Evolutionary conservation across 2,797 vertebrate genomes (phyloP), one percentile per base, ranked within the genome.

Genomic region (Acrossocheilus wenchowensis): DNA sequence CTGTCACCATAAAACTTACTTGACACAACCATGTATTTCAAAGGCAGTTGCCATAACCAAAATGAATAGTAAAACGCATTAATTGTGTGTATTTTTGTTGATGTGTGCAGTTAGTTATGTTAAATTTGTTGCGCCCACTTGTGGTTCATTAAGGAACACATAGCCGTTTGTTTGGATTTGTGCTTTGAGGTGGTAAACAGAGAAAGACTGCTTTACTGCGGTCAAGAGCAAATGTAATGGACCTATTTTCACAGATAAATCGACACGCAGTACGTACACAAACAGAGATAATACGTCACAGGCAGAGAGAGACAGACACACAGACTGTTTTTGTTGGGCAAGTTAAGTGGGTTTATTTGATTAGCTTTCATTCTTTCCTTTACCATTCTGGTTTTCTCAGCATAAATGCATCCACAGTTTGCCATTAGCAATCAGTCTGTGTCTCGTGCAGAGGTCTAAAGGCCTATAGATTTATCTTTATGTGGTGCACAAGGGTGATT

Each of bases 301-400:
- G 78, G 36, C 39, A 30, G 26, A 77, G 10, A 45, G 39, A 45
- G 39, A 82, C 77, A 81, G 26, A 87, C 69, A 57, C 78, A 17
- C 3, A 4, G 23, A 73, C 68, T 66, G 36, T 15, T 77, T 45
- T 72, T 52, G 1, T 72, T 52, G 43, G 36, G 69, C 3, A 39
- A 71, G 15, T 71, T n/a, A 57, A 78, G 39, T 68, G 72, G 41
- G 77, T 23, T 52, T 66, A 71, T 86, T 85, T 82, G 83, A 82
- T 73, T 82, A 64, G 73, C 50, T 82, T 54, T 78, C 50, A 64
- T 88, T 82, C 80, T 88, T 88, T 85, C 82, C 75, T 60, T 84
- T 41, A 68, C 48, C 36, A 75, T 54, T 77, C 41, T 71, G 48
- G 72, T 30, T 85, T 88, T 78, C 78, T 36, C n/a, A 39, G 45